A percentile compares a stretch with the other conserved stretches of the same genome.
These are phyloP conservation scores for Stomorhina lunata DNA, from an alignment of 2,888 invertebrate species.

Conservation along the genomic window DNA sequence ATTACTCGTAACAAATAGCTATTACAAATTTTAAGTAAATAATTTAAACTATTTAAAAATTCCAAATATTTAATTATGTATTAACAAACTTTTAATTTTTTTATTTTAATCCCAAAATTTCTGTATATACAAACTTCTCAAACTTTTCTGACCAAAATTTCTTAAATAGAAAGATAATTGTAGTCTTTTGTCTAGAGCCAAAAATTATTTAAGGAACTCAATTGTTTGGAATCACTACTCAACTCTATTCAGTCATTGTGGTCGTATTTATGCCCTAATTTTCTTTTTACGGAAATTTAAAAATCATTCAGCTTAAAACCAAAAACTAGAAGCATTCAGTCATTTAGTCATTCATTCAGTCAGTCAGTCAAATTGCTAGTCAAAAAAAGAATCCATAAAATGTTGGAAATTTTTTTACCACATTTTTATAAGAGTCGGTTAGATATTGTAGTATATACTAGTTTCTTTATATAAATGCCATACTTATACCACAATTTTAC, in stretches of 20 bases:
- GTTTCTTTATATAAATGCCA: too few relatives aligned
- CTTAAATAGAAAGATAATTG: background rate
- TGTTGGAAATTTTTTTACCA: constrained; percentile 10
- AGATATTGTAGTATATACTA: background rate
- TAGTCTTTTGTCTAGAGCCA: background rate
- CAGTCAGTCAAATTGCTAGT: background rate
- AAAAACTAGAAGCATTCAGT: background rate
- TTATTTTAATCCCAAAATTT: too few relatives aligned
- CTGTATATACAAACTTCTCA: background rate
- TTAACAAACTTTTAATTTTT: too few relatives aligned
- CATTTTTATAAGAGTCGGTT: background rate
- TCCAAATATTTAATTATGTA: too few relatives aligned
- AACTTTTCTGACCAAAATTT: background rate
- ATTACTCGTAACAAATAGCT: too few relatives aligned
- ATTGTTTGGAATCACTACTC: background rate
- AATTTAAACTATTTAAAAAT: too few relatives aligned
- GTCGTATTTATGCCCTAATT: constrained; percentile 34
- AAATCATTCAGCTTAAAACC: constrained; percentile 37
- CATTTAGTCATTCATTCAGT: background rate
- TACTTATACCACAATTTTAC: constrained; percentile 14
- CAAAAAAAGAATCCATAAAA: background rate
- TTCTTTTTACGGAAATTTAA: constrained; percentile 44
- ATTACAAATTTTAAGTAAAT: too few relatives aligned
- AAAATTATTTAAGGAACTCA: background rate
- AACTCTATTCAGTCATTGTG: too few relatives aligned